Evolutionary conservation across 2,797 vertebrate species (phyloP), one percentile per base, ranked within the genome.

Genomic region (Enoplosus armatus): DNA sequence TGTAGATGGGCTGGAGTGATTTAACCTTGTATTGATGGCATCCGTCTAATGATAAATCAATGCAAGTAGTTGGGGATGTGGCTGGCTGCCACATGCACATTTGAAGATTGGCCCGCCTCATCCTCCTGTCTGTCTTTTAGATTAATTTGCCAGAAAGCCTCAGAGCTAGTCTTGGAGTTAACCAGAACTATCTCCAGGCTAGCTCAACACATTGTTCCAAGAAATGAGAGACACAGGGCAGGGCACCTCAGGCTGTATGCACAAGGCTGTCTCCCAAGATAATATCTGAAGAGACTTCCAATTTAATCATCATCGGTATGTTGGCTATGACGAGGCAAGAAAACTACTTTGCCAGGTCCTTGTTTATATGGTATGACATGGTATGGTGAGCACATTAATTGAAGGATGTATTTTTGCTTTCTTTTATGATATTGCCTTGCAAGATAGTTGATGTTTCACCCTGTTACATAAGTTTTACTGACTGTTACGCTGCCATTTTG

Each of bases 21-120:
- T 88, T 79, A 84, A 82, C 67, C 51, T 82, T 67, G 48, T 77
- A 77, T 80, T 41, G 80, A 88, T 78, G 7, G 54, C 59, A 80
- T 86, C 84, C 26, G 66, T 77, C 78, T 73, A 39, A 33, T 54
- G 50, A 69, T 72, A 35, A 79, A 83, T 88, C 55, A 47, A 12
- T 72, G 5, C 10, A 45, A 48, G 73, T 24, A 65, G 48, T 35
- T 35, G 18, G 45, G 27, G 37, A 66, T 1, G 20, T 90, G 86
- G 93, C 80, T 26, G 16, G 35, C 67, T 83, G 83, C 91, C 88
- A 89, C 73, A 72, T 71, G 73, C 53, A 60, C 90, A 83, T 86
- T 88, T 88, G 60, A 87, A 78, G 75, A 90, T 80, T 87, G 70
- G 74, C 53, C 60, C 3, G 5, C 37, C 7, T 63, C 70, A 26